A percentile compares a stretch with the other conserved stretches of the same genome.
Evolutionary conservation across 64 coral and sea anemone genomes (phyloP).

Genomic region (Stichodactyla helianthus): DNA sequence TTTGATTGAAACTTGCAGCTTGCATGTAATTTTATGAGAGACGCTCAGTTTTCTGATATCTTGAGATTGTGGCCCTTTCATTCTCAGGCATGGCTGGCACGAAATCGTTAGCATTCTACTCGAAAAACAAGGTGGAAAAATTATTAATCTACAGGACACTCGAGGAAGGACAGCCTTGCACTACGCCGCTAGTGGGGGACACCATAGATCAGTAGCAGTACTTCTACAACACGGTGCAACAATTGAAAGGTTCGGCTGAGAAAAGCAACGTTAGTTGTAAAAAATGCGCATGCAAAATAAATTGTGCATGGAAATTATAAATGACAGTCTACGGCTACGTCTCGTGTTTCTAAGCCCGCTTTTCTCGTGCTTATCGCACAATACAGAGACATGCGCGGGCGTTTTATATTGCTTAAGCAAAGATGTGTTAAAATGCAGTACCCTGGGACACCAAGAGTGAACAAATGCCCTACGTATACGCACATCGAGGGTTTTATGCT

Average conservation of each 20-base stretch:
- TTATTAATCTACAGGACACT: conserved; percentile 49
- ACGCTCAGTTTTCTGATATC: background rate
- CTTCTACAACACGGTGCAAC: conserved; percentile 48
- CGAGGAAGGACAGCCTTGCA: conserved; percentile 67
- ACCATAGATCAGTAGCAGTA: conserved; percentile 34
- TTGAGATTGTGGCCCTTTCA: background rate
- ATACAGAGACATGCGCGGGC: too few relatives aligned
- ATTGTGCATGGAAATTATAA: background rate
- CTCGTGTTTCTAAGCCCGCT: too few relatives aligned
- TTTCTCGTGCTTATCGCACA: too few relatives aligned
- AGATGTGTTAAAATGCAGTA: too few relatives aligned
- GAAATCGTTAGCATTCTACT: conserved; percentile 43
- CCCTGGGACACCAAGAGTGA: too few relatives aligned
- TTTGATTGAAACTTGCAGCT: too few relatives aligned
- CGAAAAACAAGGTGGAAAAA: conserved; percentile 61
- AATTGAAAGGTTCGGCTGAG: conserved; percentile 37
- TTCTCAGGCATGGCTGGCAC: conserved; percentile 48
- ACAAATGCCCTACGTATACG: too few relatives aligned
- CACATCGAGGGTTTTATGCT: too few relatives aligned
- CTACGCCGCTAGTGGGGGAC: conserved; percentile 48
- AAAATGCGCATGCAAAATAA: background rate
- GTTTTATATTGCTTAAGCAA: too few relatives aligned
- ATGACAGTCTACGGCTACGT: background rate
- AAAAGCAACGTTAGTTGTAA: background rate
- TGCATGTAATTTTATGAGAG: too few relatives aligned